Base-by-base conservation (phyloP, 1,140 invertebrate genomes). In the Caenorhabditis inopinata region DNA sequence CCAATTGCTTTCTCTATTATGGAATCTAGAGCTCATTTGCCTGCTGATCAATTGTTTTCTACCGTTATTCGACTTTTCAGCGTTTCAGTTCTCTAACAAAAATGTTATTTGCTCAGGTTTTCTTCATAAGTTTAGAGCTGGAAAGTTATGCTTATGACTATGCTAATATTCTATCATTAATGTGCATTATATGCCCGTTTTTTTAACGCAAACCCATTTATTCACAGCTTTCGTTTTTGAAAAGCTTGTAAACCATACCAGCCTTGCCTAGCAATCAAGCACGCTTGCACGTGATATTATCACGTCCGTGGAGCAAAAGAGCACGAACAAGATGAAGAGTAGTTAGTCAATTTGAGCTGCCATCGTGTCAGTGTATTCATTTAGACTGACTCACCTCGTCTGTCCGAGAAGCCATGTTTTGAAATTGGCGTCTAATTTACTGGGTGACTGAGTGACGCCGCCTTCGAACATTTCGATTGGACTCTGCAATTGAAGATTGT, bases 401-500 rank as follows among this genome's bases (percentile, higher is more conserved):
- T 88, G 87, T 16, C 87, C 86, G 29, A 88, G 76, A 14, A 88
- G 84, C 87, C 87, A 88, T 25, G 84, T 85, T 80, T 88, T 88
- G 80, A 88, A 88, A 74, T 87, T 88, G 6, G 86, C 86, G 47
- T 88, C 87, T 48, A 88, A 51, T 78, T 88, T 88, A 11, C 84
- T 84, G 11, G 87, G 87, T 25, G 83, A 85, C 78, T 89, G 87
- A 58, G 53, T 81, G n/a, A 88, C 87, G 23, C 87, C 87, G 42
- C 87, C 87, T 74, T 88, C 87, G 76, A 88, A 88, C 87, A 88
- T 88, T 79, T 88, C 87, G 79, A 88, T 88, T 21, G 87, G 87
- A 74, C 80, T 83, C 80, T 81, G 75, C 21, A 81, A 49, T 21
- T 14, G 45, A n/a, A 21, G n/a, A 12, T 53, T 78, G 11, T 18